Evolutionary conservation across 1,140 invertebrate genomes (phyloP), one percentile per base, ranked within the genome.

Genomic region (Papilio xuthus): DNA sequence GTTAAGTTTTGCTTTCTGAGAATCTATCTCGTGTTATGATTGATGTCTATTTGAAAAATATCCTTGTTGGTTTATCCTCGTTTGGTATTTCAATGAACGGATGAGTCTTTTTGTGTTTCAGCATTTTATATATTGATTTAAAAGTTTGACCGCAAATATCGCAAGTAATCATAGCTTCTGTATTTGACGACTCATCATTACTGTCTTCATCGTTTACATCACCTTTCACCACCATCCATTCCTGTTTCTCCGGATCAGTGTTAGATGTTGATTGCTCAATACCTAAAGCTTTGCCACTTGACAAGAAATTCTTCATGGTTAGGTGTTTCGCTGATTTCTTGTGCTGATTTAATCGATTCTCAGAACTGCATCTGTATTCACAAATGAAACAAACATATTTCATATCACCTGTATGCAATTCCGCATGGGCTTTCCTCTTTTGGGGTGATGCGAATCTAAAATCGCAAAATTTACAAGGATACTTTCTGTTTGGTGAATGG

Each of bases 311-410:
- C n/a, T 90, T 91, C 89, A 92, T 94, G 47, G 87, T 91, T 2
- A 81, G 78, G 83, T 94, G 92, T 83, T 92, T 94, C n/a, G 86
- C 20, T 0, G 90, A 91, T 67, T 82, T 78, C 79, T 94, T 94
- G 56, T 94, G 92, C 18, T 86, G 85, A 78, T 89, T 86, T 50
- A 93, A 79, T 23, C 92, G 83, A 60, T 93, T 92, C 69, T 91
- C 90, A 0, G 92, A 93, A 76, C 87, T 92, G 50, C 92, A 93
- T 75, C 90, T 88, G 76, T 94, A 94, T 79, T 94, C 92, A 63
- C 92, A 94, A 41, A 94, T 93, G 41, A 94, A 94, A 82, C 92
- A 94, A 0, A 94, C 92, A 75, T 90, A 94, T 79, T 92, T 93
- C 89, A 93, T 91, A 76, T 92, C 91, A 4, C 92, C 92, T 0